Percentiles rank a stretch among this genome's conserved stretches.
phyloP scores from a whole-genome alignment of 2,113 vertebrate species.

The Menidia beryllina region DNA sequence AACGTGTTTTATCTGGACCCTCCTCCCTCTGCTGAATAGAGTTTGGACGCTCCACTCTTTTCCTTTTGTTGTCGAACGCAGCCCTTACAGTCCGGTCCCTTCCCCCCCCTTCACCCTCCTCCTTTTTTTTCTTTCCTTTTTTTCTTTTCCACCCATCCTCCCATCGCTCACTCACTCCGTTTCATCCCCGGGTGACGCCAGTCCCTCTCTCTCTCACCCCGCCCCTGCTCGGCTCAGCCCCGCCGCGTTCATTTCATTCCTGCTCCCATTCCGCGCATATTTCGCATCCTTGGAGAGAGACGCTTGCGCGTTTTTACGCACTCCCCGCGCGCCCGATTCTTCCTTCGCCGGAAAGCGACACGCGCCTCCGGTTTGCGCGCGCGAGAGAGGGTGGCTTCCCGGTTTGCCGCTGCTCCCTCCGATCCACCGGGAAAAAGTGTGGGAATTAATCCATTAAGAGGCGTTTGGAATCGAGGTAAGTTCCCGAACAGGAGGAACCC shows the following conservation, averaged over 20 bases:
- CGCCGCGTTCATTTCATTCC: constrained; percentile 97
- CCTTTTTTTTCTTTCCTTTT: constrained; percentile 16
- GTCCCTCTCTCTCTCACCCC: constrained; percentile 77
- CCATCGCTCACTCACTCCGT: constrained; percentile 69
- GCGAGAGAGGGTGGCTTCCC: constrained; percentile 42
- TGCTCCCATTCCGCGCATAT: constrained; percentile 98
- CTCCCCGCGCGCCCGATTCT: constrained; percentile 62
- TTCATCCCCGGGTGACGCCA: constrained; percentile 87
- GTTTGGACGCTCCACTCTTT: constrained; percentile 69
- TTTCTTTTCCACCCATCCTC: constrained; percentile 52
- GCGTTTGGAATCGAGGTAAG: constrained; percentile 80
- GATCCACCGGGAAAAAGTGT: constrained; percentile 61
- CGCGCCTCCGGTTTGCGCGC: constrained; percentile 45
- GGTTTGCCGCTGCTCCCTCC: constrained; percentile 27
- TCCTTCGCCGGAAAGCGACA: constrained; percentile 39
- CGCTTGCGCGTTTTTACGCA: constrained; percentile 82
- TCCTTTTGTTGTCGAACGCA: constrained; percentile 76
- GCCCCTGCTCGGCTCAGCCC: constrained; percentile 89
- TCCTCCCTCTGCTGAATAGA: constrained; percentile 58
- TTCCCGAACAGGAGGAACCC: constrained; percentile 71
- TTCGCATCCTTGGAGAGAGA: constrained; percentile 91
- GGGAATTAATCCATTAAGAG: constrained; percentile 68
- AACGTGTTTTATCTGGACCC: constrained; percentile 25
- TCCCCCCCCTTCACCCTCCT: constrained; percentile 39
- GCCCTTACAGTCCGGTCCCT: constrained; percentile 66